These are phyloP conservation scores for Ischnus inquisitorius DNA, from an alignment of 2,888 invertebrate genomes.

Conservation along the genomic window DNA sequence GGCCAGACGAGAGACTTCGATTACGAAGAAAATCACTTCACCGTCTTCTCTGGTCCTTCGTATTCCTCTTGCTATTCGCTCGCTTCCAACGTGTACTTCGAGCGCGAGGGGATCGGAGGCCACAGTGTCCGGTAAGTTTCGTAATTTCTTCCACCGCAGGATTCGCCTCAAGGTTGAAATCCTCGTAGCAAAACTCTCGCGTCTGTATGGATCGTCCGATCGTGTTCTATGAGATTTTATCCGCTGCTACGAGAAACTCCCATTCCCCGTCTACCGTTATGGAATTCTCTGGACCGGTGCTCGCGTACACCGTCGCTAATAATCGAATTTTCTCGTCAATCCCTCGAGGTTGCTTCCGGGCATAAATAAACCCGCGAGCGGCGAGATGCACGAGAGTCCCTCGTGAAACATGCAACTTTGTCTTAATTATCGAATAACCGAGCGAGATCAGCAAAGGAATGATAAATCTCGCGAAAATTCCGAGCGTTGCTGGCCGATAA, in stretches of 20 bases:
- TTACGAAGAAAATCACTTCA: conserved; percentile 38
- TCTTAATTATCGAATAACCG: conserved; percentile 19
- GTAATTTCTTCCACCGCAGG: conserved; percentile 67
- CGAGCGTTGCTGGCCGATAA: not conserved
- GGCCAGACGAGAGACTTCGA: conserved; percentile 29
- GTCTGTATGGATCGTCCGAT: conserved; percentile 4
- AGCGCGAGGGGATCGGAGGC: not conserved
- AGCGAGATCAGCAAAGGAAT: not conserved
- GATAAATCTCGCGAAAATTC: conserved; percentile 1
- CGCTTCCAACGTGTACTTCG: not conserved
- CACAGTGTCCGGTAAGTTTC: conserved; percentile 57
- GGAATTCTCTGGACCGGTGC: conserved; percentile 67
- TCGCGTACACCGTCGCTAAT: conserved; percentile 60
- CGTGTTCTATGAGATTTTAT: conserved; percentile 32
- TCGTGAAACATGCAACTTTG: not conserved
- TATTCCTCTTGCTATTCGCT: conserved; percentile 47
- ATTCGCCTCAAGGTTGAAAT: conserved; percentile 48
- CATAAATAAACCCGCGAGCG: conserved; percentile 55
- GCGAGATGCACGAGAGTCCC: not conserved
- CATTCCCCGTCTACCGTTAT: conserved; percentile 55
- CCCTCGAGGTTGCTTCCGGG: conserved; percentile 42
- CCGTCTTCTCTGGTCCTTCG: conserved; percentile 47
- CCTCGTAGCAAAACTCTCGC: conserved; percentile 19
- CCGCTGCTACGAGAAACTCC: conserved; percentile 37
- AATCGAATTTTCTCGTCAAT: conserved; percentile 69